Percentiles rank a stretch among this genome's conserved stretches.
phyloP scores from a whole-genome alignment of 2,797 vertebrate genomes.

The Squalus acanthias region DNA sequence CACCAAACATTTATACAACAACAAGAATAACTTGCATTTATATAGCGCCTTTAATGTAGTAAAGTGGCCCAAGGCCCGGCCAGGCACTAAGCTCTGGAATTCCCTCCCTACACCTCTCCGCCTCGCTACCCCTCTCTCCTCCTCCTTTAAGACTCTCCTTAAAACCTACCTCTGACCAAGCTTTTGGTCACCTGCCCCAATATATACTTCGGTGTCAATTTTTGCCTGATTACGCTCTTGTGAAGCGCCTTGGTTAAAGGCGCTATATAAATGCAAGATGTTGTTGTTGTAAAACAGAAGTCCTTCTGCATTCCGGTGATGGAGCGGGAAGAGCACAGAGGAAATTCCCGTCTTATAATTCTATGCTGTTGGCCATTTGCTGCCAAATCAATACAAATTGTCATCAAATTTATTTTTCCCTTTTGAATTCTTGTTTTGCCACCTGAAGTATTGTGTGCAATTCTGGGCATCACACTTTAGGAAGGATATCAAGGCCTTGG shows the following conservation, averaged over 20 bases:
- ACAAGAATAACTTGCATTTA: not conserved
- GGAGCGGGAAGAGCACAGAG: not conserved
- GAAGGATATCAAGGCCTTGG: no score
- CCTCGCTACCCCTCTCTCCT: not conserved
- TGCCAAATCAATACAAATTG: not conserved
- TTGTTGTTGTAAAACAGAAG: not conserved
- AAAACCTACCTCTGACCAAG: no score
- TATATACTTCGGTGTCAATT: not conserved
- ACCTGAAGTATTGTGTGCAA: no score
- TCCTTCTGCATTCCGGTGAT: not conserved
- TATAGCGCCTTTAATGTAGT: not conserved
- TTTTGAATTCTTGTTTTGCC: not conserved
- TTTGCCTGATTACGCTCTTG: not conserved
- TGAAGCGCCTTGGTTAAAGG: not conserved
- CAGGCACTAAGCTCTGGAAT: not conserved
- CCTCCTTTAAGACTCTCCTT: no score
- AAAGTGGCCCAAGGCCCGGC: not conserved
- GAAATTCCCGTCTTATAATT: not conserved
- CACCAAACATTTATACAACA: not conserved
- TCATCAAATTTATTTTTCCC: not conserved
- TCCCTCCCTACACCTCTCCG: not conserved
- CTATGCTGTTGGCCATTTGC: not conserved
- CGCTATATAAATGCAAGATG: not conserved
- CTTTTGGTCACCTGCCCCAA: no score
- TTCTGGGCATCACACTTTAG: no score